Percentiles rank a stretch among this genome's conserved stretches.
These are phyloP conservation scores for Tetrao urogallus DNA, from an alignment of 2,113 vertebrate species.

Conservation along the genomic window DNA sequence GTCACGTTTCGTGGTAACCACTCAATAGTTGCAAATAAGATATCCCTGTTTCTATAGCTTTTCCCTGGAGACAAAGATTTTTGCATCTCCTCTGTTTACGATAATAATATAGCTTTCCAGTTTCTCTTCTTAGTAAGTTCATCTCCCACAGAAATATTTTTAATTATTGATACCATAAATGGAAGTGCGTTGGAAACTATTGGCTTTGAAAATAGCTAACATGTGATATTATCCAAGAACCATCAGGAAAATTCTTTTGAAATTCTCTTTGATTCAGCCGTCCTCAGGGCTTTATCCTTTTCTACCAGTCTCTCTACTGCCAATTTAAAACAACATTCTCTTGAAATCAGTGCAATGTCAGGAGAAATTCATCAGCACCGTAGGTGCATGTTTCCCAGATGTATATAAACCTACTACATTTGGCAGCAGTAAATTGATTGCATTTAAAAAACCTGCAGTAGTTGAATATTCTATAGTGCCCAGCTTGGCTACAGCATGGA, in stretches of 20 bases:
- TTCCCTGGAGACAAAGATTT: slow-evolving; percentile 64
- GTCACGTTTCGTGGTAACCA: slow-evolving; percentile 13
- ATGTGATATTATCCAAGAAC: slow-evolving; percentile 66
- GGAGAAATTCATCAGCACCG: slow-evolving; percentile 66
- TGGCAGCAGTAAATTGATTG: slow-evolving; percentile 71
- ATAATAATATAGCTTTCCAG: slow-evolving; percentile 46
- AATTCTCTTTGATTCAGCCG: slow-evolving; percentile 69
- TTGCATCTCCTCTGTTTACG: slow-evolving; percentile 55
- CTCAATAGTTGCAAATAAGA: slow-evolving; percentile 45
- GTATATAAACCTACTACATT: slow-evolving; percentile 56
- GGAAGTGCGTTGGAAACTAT: slow-evolving; percentile 67
- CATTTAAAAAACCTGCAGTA: slow-evolving; percentile 60
- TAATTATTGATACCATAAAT: slow-evolving; percentile 73
- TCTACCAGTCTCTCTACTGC: slow-evolving; percentile 59
- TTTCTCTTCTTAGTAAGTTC: slow-evolving; percentile 50
- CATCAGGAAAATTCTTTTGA: slow-evolving; percentile 70
- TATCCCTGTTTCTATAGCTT: slow-evolving; percentile 57
- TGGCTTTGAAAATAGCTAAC: slow-evolving; percentile 73
- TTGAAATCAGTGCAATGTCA: slow-evolving; percentile 68
- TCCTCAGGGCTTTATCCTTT: slow-evolving; percentile 66
- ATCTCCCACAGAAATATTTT: slow-evolving; percentile 59
- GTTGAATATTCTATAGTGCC: slow-evolving; percentile 49
- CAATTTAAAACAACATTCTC: slow-evolving; percentile 72
- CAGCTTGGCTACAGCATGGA: slow-evolving; percentile 4
- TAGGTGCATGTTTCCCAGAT: slow-evolving; percentile 63